Percentiles rank a stretch among this genome's conserved stretches.
Conservation (phyloP, 2,113 vertebrate genomes). For the Psettodes erumei region DNA sequence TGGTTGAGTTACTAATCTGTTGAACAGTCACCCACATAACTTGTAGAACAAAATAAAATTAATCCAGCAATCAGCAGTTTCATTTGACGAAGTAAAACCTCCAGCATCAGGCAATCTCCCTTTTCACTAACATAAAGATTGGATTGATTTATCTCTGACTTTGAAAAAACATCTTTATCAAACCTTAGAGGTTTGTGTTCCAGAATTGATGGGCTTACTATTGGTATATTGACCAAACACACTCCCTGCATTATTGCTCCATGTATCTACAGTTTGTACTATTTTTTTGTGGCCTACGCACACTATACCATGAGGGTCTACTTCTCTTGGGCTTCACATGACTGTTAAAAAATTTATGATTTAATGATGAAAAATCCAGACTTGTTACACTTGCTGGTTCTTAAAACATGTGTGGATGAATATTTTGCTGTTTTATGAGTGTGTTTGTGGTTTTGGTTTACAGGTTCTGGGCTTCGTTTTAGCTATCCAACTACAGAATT, state of each 20-base stretch:
- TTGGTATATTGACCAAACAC: neutral
- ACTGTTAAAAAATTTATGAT: neutral
- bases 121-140: constrained; percentile 1
- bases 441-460: neutral
- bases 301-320: neutral
- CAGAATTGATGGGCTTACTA: neutral
- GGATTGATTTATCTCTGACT: constrained; percentile 9
- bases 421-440: neutral
- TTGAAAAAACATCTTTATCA: neutral
- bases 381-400: neutral
- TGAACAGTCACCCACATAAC: neutral
- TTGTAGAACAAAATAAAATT: neutral
- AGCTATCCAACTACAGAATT: neutral
- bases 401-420: neutral
- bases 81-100: constrained; percentile 5
- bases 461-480: neutral
- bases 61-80: constrained; percentile 33
- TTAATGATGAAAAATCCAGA: too few relatives aligned
- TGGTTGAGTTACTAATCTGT: constrained; percentile 3
- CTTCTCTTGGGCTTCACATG: neutral
- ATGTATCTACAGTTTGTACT: too few relatives aligned
- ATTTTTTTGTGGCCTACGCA: neutral
- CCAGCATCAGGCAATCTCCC: neutral
- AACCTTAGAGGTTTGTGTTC: neutral
- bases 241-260: too few relatives aligned